Percentiles rank a stretch among this genome's conserved stretches.
These are phyloP conservation scores for Neodon shergylaensis DNA, from an alignment of 2,113 vertebrate genomes.

Conservation along the genomic window DNA sequence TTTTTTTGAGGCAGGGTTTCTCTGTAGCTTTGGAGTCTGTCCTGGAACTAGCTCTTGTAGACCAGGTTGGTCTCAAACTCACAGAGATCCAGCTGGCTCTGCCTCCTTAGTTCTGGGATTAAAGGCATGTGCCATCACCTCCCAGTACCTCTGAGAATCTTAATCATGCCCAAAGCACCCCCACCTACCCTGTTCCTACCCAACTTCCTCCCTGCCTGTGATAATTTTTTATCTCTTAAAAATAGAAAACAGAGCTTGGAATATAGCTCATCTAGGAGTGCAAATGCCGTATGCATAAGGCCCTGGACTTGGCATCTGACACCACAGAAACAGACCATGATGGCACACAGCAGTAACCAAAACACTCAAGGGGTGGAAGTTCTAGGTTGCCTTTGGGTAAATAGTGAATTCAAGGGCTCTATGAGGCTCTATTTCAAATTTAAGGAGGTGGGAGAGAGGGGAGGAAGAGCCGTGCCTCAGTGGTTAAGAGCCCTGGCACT, in stretches of 20 bases:
- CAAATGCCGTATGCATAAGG: not conserved
- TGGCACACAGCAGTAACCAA: too few relatives aligned
- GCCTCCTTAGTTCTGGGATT: too few relatives aligned
- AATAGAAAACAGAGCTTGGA: not conserved
- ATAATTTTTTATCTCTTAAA: constrained; percentile 27
- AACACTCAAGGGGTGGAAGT: not conserved
- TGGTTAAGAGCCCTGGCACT: too few relatives aligned
- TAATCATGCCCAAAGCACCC: not conserved
- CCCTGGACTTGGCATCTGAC: not conserved
- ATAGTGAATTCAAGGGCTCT: not conserved
- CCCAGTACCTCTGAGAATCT: not conserved
- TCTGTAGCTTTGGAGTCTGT: too few relatives aligned
- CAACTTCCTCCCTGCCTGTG: not conserved
- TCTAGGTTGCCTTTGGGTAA: not conserved
- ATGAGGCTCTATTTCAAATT: not conserved
- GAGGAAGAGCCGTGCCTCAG: not conserved
- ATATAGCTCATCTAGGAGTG: not conserved
- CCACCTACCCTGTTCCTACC: not conserved
- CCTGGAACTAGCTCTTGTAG: too few relatives aligned
- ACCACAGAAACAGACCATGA: not conserved
- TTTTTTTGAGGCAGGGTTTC: too few relatives aligned
- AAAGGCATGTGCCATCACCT: too few relatives aligned
- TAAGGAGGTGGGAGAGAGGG: not conserved
- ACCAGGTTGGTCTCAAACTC: too few relatives aligned
- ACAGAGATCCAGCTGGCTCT: too few relatives aligned